Conservation (phyloP, 2,888 invertebrate genomes). For the Tetanocera ferruginea region DNA sequence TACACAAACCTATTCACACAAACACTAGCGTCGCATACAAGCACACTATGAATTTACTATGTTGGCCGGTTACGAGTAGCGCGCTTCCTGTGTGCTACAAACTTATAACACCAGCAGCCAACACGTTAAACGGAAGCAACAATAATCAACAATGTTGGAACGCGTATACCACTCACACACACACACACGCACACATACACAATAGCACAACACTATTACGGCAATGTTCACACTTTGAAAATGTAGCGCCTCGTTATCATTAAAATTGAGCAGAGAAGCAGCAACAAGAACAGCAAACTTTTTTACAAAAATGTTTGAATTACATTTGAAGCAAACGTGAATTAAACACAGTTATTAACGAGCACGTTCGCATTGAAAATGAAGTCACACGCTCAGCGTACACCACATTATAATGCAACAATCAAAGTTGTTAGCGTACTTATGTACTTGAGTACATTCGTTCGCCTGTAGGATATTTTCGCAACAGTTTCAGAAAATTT, state of each 20-base stretch:
- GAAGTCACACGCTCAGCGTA: constrained; percentile 45
- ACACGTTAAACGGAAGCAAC: constrained; percentile 28
- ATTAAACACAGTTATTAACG: constrained; percentile 56
- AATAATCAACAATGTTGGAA: constrained; percentile 14
- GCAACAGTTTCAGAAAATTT: background rate
- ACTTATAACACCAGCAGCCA: background rate
- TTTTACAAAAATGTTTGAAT: background rate
- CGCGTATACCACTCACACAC: background rate
- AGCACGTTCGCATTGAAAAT: constrained; percentile 55
- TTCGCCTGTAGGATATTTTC: no score
- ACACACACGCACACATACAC: background rate
- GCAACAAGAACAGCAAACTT: background rate
- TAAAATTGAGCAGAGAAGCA: constrained; percentile 3
- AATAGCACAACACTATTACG: constrained; percentile 8
- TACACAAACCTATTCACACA: background rate
- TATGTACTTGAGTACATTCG: no score
- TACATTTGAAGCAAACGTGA: background rate
- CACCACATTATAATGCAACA: no score
- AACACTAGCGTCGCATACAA: background rate
- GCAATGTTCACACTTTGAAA: constrained; percentile 15
- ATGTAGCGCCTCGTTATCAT: constrained; percentile 13
- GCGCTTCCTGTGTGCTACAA: constrained; percentile 4
- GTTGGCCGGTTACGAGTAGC: background rate
- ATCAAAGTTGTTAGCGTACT: no score
- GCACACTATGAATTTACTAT: background rate